Evolutionary conservation across 2,888 invertebrate species (phyloP).

Genomic region (Aromia moschata): DNA sequence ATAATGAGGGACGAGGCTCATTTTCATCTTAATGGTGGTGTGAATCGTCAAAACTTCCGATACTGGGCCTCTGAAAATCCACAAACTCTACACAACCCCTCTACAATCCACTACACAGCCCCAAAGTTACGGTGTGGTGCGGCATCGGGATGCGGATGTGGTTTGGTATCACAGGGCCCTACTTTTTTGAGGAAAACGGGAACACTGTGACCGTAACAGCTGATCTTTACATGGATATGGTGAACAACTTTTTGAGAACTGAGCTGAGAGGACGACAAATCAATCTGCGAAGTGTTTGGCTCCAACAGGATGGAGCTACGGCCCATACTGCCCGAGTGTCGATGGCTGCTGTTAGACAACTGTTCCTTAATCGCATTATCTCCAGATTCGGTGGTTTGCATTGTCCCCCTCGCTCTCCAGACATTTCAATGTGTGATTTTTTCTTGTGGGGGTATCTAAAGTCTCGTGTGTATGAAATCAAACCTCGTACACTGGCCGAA

Average conservation of each 20-base stretch:
- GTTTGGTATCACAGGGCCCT: no score
- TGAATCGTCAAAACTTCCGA: neutral
- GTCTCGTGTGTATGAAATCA: neutral
- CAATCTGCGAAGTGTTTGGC: neutral
- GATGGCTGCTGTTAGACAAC: no score
- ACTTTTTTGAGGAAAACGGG: no score
- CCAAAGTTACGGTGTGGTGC: no score
- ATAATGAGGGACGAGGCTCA: neutral
- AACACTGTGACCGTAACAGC: no score
- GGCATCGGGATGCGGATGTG: no score
- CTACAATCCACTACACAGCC: no score
- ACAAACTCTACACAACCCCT: neutral
- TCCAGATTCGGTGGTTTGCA: neutral
- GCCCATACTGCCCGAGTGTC: neutral
- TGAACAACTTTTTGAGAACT: no score
- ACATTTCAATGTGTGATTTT: neutral
- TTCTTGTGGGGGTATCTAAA: neutral
- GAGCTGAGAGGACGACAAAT: no score
- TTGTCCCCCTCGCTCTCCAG: neutral
- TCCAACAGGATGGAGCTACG: neutral
- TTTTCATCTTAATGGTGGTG: neutral
- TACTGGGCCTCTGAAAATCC: neutral
- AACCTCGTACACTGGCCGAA: neutral
- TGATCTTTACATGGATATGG: no score
- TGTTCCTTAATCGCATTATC: no score